Percentiles rank a stretch among this genome's conserved stretches.
Evolutionary conservation across 2,888 invertebrate genomes (phyloP).

Genomic region (Diloba caeruleocephala): DNA sequence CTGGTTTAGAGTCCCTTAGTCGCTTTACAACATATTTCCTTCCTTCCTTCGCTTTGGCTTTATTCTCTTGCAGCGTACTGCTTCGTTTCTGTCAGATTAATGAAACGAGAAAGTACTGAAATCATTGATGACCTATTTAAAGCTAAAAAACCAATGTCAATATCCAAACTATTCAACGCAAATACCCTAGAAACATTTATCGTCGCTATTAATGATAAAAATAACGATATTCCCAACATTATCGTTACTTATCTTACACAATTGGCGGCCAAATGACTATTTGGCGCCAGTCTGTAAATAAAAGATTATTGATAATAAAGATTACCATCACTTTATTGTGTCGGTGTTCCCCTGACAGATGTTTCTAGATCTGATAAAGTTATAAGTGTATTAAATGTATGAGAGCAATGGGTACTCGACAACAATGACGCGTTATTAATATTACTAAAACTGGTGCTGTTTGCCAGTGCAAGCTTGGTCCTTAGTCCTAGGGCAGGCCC

Average conservation of each 20-base stretch:
- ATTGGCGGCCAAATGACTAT: constrained; percentile 65
- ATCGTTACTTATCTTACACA: constrained; percentile 61
- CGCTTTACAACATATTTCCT: too few species aligned
- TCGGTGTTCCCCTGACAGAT: constrained; percentile 29
- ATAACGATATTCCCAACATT: constrained; percentile 52
- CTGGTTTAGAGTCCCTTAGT: too few species aligned
- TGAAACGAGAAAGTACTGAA: too few species aligned
- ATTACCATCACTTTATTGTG: constrained; percentile 37
- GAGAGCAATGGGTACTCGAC: constrained; percentile 32
- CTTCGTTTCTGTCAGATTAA: too few species aligned
- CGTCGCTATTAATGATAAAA: constrained; percentile 58
- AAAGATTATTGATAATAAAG: constrained; percentile 47
- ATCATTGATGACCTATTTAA: background rate
- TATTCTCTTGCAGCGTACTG: too few species aligned
- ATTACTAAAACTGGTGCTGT: constrained; percentile 26
- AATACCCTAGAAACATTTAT: constrained; percentile 26
- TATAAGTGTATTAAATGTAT: constrained; percentile 24
- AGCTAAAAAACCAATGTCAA: constrained; percentile 4
- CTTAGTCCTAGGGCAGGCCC: constrained; percentile 19
- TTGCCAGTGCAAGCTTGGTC: constrained; percentile 14
- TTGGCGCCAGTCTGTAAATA: constrained; percentile 72
- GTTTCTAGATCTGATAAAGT: constrained; percentile 40
- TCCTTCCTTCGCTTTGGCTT: too few species aligned
- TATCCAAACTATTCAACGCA: constrained; percentile 6
- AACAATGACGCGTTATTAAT: constrained; percentile 17